Conservation (phyloP, 1,140 invertebrate species). For the Whitmania pigra region DNA sequence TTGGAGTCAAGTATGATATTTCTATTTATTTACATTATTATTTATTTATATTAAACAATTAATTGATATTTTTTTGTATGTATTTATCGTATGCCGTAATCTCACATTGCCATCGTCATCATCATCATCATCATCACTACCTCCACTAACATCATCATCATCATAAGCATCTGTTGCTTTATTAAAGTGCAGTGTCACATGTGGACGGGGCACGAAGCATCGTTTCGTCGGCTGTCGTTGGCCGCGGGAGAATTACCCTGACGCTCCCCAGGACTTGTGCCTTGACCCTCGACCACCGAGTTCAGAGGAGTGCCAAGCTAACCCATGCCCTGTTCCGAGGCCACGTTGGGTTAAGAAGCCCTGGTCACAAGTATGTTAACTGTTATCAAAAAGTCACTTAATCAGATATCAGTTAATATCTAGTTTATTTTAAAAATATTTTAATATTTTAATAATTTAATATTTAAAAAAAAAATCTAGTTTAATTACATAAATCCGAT, state of each 20-base stretch:
- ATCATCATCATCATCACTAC: background rate
- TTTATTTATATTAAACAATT: too few species aligned
- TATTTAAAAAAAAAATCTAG: too few species aligned
- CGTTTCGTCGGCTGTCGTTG: conserved; percentile 38
- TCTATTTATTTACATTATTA: too few species aligned
- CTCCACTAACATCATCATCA: background rate
- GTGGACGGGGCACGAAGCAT: conserved; percentile 36
- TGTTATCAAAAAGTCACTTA: background rate
- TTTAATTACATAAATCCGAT: too few species aligned
- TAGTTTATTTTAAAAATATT: too few species aligned
- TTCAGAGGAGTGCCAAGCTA: background rate
- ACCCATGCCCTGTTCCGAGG: background rate
- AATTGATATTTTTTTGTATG: too few species aligned
- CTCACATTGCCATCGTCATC: too few species aligned
- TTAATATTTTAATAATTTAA: too few species aligned
- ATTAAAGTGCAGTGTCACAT: conserved; percentile 40
- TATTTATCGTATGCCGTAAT: too few species aligned
- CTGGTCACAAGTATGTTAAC: background rate
- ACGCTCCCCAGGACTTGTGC: background rate
- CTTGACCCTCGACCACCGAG: background rate
- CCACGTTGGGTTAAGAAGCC: background rate
- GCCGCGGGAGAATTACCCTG: background rate
- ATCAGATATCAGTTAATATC: too few species aligned
- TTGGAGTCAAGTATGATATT: conserved; percentile 50
- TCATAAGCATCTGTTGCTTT: background rate